Conservation (phyloP, 2,797 vertebrate species). For the Muraenolepis orangiensis region DNA sequence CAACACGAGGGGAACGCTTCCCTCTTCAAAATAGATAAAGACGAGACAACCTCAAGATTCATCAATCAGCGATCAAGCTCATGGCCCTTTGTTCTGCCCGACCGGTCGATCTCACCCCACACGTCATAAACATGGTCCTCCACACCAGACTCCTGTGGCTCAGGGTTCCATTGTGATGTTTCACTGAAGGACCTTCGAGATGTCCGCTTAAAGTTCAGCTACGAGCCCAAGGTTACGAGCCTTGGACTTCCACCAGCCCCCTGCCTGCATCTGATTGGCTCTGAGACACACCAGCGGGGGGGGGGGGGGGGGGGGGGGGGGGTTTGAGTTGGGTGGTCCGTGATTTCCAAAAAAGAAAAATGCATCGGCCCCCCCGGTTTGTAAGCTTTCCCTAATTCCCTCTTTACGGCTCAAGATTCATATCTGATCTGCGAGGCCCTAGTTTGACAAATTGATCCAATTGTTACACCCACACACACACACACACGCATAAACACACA, state of each 20-base stretch:
- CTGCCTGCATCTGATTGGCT: neutral
- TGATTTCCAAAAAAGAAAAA: neutral
- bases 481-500: neutral
- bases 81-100: slow-evolving; percentile 17
- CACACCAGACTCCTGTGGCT: neutral
- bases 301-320: too few relatives aligned
- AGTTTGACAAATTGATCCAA: slow-evolving; percentile 35
- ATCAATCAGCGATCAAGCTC: slow-evolving; percentile 18
- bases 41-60: slow-evolving; percentile 19
- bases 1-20: slow-evolving; percentile 40
- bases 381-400: slow-evolving; percentile 3
- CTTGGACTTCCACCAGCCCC: too few relatives aligned
- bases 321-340: neutral
- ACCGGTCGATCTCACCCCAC: neutral
- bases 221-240: neutral
- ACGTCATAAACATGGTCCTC: neutral
- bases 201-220: neutral
- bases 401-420: slow-evolving; percentile 3
- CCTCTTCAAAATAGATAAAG: slow-evolving; percentile 24
- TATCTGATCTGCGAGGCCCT: slow-evolving; percentile 27
- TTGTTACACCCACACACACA: neutral
- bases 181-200: neutral
- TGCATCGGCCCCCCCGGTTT: neutral
- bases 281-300: neutral
- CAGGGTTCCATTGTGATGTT: neutral